Percentiles rank a stretch among this genome's conserved stretches.
Evolutionary conservation across 2,888 invertebrate genomes (phyloP).

Genomic region (Meliscaeva auricollis): DNA sequence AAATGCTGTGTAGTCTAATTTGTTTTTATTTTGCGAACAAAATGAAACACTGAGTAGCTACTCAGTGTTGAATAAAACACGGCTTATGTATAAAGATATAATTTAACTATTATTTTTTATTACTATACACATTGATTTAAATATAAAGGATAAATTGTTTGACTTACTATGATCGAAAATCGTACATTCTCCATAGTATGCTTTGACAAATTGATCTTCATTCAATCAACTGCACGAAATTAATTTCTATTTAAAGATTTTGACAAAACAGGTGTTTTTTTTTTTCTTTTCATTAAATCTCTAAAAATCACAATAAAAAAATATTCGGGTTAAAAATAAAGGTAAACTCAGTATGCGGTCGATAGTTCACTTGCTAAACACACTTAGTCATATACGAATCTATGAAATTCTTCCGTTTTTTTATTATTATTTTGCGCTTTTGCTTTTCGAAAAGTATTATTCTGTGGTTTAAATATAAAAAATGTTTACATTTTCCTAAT

Average conservation of each 20-base stretch:
- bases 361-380: neutral
- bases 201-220: slow-evolving; percentile 36
- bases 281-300: neutral
- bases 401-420: neutral
- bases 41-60: no score
- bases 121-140: no score
- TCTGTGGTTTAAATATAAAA: slow-evolving; percentile 12
- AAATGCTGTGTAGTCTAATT: no score
- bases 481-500: slow-evolving; percentile 59
- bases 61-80: no score
- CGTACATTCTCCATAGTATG: slow-evolving; percentile 83
- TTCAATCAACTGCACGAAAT: slow-evolving; percentile 7
- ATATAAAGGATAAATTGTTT: no score
- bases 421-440: slow-evolving; percentile 8
- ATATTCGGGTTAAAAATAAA: slow-evolving; percentile 2
- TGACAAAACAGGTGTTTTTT: neutral
- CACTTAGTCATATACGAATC: neutral
- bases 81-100: no score
- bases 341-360: neutral
- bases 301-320: neutral
- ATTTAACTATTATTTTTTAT: no score
- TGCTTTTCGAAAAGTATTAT: slow-evolving; percentile 17
- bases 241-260: neutral
- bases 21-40: no score
- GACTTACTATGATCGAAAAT: slow-evolving; percentile 84